Base-by-base conservation (phyloP, 2,888 invertebrate species). In the Formica aserva region DNA sequence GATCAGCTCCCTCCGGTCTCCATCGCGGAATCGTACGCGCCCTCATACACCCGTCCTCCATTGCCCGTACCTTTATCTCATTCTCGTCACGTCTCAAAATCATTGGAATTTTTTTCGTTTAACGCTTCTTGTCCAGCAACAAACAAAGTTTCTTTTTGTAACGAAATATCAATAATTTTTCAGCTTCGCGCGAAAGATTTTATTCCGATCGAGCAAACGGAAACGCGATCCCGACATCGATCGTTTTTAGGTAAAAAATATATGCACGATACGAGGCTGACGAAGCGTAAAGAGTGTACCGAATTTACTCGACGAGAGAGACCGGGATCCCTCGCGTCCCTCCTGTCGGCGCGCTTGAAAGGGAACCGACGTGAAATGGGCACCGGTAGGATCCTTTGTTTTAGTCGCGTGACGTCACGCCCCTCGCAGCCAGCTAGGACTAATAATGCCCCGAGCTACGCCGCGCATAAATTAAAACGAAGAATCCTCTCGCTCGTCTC, bases 371-470 rank as follows among this genome's bases (percentile, higher is more conserved):
- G 88, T 90, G 88, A 90, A 90, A 90, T 91, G 91, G 91, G 90
- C 90, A 76, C 84, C 89, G 89, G 88, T 88, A 90, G 88, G 84
- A 91, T 93, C 93, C 93, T 94, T 94, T 94, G 94, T 94, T 94
- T 94, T 92, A 93, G 90, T 92, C 92, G 94, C 93, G 92, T 93
- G 93, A 94, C 94, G 93, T 94, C 93, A 93, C 93, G 91, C 92
- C 91, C 91, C 90, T 92, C 92, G 86, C 89, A 89, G 85, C 90
- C 86, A 86, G 90, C 92, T 91, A 92, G 90, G 91, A 92, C 93
- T 94, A 94, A 94, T 94, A 94, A 93, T 93, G 93, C 93, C 92
- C 87, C 83, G 88, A 91, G 93, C 90, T 86, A 91, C 90, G 92
- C 91, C 88, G 90, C 92, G 94, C 94, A 94, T 94, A 94, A 94